Base-by-base conservation (phyloP, 37 sponge, comb jelly and placozoan genomes). In the Oscarella lobularis region DNA sequence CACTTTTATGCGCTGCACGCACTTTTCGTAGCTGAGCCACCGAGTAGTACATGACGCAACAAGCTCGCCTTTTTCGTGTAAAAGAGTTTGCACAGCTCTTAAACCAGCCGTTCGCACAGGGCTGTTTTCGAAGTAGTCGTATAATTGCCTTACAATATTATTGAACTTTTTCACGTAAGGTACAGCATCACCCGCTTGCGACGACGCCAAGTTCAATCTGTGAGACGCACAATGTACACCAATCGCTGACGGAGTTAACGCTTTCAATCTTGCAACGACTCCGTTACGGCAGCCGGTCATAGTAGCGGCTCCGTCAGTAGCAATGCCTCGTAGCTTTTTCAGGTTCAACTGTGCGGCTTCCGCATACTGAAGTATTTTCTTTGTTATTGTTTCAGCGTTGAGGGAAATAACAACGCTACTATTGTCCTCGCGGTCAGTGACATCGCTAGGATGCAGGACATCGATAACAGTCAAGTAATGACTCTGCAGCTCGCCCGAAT, bases 81-180 rank as follows among this genome's bases (percentile, higher is more conserved):
- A 9, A 20, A 82, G 73, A 31, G 54, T 33, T 55, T 82, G 77
- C 14, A 82, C 73, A 30, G 78, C 77, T 36, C 76, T n/a, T 39
- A 82, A 72, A 37, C 77, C 77, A 78, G 83, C 77, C 39, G 38
- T 82, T 77, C 73, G 32, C 2, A 82, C 78, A 39, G 77, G 20
- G 76, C 83, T 82, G 73, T 82, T 82, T 38, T 82, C 71, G 67
- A 76, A 82, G 78, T 66, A 82, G 71, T 82, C 78, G 77, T 66
- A 78, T 2, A 82, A 34, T 38, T 78, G 78, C 2, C 83, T 66
- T 41, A 77, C 27, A 14, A 82, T 76, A 30, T 29, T 81, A 33
- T 76, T 35, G 33, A 82, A 82, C 37, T 71, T 82, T 82, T 76
- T 77, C n/a, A 78, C 37, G 41, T 68, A 77, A 67, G 83, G 78